phyloP scores from a whole-genome alignment of 2,113 vertebrate species.

The Rana temporaria region DNA sequence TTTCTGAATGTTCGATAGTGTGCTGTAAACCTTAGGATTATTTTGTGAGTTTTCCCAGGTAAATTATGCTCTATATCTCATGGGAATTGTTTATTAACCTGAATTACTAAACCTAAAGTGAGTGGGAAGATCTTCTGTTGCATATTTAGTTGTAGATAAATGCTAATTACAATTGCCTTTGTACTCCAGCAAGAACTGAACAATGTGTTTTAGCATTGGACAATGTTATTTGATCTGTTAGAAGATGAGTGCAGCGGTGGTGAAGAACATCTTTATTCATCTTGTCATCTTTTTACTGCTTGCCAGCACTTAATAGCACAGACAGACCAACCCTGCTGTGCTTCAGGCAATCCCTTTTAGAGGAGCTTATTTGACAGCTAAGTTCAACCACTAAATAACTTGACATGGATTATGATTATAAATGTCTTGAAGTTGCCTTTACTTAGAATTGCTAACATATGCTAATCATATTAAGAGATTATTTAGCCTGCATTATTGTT shows the following conservation, averaged over 20 bases:
- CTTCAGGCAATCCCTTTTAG: conserved; percentile 50
- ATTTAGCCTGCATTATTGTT: conserved; percentile 44
- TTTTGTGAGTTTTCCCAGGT: too few relatives aligned
- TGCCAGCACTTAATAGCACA: conserved; percentile 54
- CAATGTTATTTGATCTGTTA: conserved; percentile 49
- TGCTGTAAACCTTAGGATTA: too few relatives aligned
- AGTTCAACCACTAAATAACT: conserved; percentile 37
- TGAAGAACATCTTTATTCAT: conserved; percentile 49
- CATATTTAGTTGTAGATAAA: conserved; percentile 16
- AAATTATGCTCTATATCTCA: too few relatives aligned
- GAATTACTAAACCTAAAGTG: too few relatives aligned
- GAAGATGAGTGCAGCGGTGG: conserved; percentile 37
- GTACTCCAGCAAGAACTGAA: conserved; percentile 7
- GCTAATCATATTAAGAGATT: conserved; percentile 40
- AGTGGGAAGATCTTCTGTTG: not conserved
- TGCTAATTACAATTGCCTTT: conserved; percentile 28
- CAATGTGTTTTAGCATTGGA: conserved; percentile 37
- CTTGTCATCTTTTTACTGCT: conserved; percentile 47
- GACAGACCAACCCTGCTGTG: conserved; percentile 52
- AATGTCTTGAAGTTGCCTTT: conserved; percentile 18
- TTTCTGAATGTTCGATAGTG: too few relatives aligned
- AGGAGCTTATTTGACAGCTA: conserved; percentile 46
- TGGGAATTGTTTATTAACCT: too few relatives aligned
- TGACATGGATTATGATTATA: conserved; percentile 53
- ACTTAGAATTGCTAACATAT: conserved; percentile 24